Conservation (phyloP, 2,113 vertebrate species). For the Burhinus oedicnemus region DNA sequence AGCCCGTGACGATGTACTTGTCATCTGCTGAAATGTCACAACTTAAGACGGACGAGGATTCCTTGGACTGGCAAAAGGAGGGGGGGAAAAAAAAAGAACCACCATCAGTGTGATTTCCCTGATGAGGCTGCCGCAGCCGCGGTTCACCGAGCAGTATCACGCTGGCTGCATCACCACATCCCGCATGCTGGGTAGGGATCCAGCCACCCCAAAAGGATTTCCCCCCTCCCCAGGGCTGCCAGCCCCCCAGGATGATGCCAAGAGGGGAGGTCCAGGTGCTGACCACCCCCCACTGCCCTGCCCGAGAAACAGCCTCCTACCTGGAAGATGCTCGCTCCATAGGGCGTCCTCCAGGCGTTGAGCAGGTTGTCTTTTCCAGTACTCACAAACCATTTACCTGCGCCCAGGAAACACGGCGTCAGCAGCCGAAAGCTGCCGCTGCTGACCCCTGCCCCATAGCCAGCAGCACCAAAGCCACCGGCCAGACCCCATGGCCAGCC, state of each 20-base stretch:
- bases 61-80: neutral
- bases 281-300: neutral
- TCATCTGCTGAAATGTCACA: neutral
- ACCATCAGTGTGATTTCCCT: too few species aligned
- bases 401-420: fast-evolving
- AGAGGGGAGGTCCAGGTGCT: neutral
- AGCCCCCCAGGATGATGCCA: fast-evolving
- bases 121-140: too few species aligned
- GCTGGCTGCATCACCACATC: too few species aligned
- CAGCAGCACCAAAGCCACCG: fast-evolving
- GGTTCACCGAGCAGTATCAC: too few species aligned
- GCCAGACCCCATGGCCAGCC: fast-evolving
- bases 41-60: neutral
- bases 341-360: conserved; percentile 96
- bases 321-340: conserved; percentile 98
- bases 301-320: conserved; percentile 47
- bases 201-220: too few species aligned
- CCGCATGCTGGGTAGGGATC: too few species aligned
- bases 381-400: conserved; percentile 98
- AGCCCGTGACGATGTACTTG: neutral
- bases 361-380: conserved; percentile 98
- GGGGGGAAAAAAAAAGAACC: too few species aligned
- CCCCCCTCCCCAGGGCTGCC: neutral
- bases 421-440: fast-evolving
- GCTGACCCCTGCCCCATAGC: fast-evolving